Conservation (phyloP, 2,113 vertebrate genomes). For the Sapajus apella region DNA sequence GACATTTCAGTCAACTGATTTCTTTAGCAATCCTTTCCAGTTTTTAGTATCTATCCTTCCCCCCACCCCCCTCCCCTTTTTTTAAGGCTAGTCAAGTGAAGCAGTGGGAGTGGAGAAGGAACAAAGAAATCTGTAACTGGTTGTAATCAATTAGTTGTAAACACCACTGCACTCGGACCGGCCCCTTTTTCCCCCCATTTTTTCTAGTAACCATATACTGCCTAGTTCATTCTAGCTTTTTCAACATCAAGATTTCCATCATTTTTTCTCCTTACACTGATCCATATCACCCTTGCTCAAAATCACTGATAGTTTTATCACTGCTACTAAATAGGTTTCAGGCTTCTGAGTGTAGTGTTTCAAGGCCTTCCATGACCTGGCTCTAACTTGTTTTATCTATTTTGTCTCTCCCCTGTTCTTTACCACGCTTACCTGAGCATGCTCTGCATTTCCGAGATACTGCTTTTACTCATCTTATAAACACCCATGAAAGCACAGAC, state of each 20-base stretch:
- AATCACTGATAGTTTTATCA: background rate
- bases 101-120: too few relatives aligned
- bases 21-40: background rate
- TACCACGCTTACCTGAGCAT: background rate
- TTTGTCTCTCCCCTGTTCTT: background rate
- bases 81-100: too few relatives aligned
- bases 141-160: too few relatives aligned
- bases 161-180: too few relatives aligned
- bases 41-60: background rate
- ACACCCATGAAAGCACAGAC: background rate
- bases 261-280: background rate
- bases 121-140: too few relatives aligned
- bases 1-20: slow-evolving; percentile 15
- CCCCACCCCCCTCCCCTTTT: too few relatives aligned
- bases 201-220: background rate
- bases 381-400: background rate
- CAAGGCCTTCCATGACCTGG: background rate
- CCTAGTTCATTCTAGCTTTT: background rate
- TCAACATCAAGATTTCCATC: background rate
- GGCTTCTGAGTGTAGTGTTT: background rate
- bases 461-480: slow-evolving; percentile 11
- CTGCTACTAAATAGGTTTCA: background rate
- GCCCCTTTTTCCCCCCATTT: background rate
- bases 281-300: background rate
- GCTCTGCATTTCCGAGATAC: background rate